Conservation (phyloP, 2,113 vertebrate species). For the Saguinus imperator region DNA sequence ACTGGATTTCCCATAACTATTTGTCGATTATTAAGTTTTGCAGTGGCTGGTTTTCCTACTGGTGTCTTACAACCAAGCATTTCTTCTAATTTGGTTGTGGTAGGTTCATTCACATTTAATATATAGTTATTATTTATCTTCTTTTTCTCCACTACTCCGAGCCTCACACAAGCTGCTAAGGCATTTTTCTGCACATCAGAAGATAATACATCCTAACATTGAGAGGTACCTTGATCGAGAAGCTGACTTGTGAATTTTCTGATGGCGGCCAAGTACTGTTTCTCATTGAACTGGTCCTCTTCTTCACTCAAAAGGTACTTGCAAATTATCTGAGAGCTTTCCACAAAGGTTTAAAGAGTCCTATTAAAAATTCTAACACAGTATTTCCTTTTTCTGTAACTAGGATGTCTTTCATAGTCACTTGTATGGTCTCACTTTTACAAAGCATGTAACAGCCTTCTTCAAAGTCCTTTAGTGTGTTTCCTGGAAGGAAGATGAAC, state of each 20-base stretch:
- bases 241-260: constrained; percentile 89
- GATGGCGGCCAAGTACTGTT: constrained; percentile 87
- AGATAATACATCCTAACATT: constrained; percentile 90
- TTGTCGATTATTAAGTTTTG: too few species aligned
- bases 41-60: too few species aligned
- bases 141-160: constrained; percentile 85
- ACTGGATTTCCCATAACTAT: too few species aligned
- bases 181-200: constrained; percentile 95
- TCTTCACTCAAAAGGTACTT: constrained; percentile 88
- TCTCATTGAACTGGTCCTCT: constrained; percentile 87
- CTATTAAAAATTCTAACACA: constrained; percentile 87
- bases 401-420: constrained; percentile 87
- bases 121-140: constrained; percentile 80
- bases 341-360: constrained; percentile 92
- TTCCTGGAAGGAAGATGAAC: too few species aligned
- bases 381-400: constrained; percentile 85
- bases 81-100: constrained; percentile 87
- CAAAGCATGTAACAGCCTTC: constrained; percentile 93
- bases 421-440: constrained; percentile 89
- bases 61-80: too few species aligned
- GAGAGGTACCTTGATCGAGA: constrained; percentile 89
- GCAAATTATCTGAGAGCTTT: constrained; percentile 94
- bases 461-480: constrained; percentile 99
- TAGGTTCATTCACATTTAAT: constrained; percentile 87
- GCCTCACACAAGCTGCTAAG: constrained; percentile 88